Evolutionary conservation across 1,140 invertebrate genomes (phyloP).

Genomic region (Reticulitermes speratus): DNA sequence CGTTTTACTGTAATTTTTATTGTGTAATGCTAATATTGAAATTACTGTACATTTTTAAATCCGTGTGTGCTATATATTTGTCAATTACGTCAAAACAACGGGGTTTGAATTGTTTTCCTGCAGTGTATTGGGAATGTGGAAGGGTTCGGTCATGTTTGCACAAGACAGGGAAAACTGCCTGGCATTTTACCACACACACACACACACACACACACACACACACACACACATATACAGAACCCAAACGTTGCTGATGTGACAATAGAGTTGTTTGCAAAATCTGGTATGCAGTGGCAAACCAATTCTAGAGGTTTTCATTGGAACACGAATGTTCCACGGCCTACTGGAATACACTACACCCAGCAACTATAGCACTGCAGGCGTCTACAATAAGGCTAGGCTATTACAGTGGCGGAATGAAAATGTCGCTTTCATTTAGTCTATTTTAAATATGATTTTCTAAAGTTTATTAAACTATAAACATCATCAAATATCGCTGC

Average conservation of each 20-base stretch:
- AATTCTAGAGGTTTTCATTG: conserved; percentile 7
- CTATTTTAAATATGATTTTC: too few species aligned
- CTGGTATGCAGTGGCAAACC: conserved; percentile 13
- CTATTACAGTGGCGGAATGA: neutral
- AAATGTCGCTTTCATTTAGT: too few species aligned
- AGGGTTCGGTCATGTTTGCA: conserved; percentile 1
- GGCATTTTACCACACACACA: neutral
- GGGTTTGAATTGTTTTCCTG: conserved; percentile 13
- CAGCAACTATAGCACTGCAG: neutral
- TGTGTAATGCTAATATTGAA: conserved; percentile 2
- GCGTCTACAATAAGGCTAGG: neutral
- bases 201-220: too few species aligned
- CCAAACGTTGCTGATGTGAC: conserved; percentile 10
- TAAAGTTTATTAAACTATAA: too few species aligned
- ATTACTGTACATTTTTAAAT: neutral
- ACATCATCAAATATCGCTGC: too few species aligned
- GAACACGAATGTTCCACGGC: neutral
- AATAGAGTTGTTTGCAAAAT: conserved; percentile 17
- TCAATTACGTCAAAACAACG: conserved; percentile 17
- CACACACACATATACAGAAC: neutral
- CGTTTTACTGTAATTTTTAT: neutral
- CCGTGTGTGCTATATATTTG: neutral
- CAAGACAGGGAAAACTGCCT: conserved; percentile 9
- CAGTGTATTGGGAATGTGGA: neutral
- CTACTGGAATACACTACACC: neutral